phyloP scores from a whole-genome alignment of 2,113 vertebrate genomes.

The Cololabis saira region DNA sequence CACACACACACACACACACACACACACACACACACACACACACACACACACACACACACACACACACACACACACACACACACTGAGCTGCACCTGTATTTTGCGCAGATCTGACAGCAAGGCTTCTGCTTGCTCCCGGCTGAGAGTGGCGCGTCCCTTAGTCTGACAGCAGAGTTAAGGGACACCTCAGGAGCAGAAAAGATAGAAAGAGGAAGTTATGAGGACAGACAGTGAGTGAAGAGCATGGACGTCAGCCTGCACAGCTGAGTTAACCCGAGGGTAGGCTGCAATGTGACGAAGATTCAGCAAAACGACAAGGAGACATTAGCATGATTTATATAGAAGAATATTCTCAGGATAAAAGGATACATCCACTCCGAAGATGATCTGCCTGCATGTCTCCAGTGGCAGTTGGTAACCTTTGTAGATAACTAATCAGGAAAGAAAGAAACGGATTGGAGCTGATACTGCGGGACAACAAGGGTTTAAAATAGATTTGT shows the following conservation, averaged over 20 bases:
- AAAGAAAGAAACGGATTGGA: constrained; percentile 32
- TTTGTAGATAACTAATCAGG: constrained; percentile 72
- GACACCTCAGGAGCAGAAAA: constrained; percentile 24
- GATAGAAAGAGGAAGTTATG: constrained; percentile 12
- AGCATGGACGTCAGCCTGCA: constrained; percentile 1
- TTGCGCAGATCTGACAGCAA: constrained; percentile 69
- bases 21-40: constrained; percentile 9
- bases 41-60: constrained; percentile 12
- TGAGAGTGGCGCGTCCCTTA: constrained; percentile 69
- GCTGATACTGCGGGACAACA: constrained; percentile 1
- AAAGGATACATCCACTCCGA: constrained; percentile 82
- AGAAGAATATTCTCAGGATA: constrained; percentile 1
- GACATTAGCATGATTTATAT: background rate
- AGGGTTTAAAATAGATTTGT: constrained; percentile 28
- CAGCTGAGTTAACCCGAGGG: background rate
- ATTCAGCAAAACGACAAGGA: background rate
- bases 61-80: constrained; percentile 6
- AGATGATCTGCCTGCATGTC: constrained; percentile 82
- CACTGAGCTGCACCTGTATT: constrained; percentile 72
- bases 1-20: constrained; percentile 9
- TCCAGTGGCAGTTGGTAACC: constrained; percentile 81
- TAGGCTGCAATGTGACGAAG: background rate
- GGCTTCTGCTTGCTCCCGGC: constrained; percentile 71
- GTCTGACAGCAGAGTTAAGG: constrained; percentile 70
- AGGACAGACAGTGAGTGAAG: constrained; percentile 10